These are phyloP conservation scores for Prinia subflava DNA, from an alignment of 2,113 vertebrate species.

Conservation along the genomic window DNA sequence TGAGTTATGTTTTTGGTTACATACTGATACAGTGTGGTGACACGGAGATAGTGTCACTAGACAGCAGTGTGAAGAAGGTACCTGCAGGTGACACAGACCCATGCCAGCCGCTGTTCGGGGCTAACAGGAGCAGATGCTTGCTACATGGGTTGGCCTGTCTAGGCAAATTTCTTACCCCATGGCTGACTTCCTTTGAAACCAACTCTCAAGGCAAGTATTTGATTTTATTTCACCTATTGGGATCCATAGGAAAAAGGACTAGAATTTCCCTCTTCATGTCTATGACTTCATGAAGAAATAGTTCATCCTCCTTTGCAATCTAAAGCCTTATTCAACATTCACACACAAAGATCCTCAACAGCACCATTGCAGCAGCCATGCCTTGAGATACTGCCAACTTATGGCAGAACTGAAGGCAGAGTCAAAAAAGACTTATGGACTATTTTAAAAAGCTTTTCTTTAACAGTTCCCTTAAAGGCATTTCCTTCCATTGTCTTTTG, in stretches of 20 bases:
- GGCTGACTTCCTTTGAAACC: background rate
- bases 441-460: constrained; percentile 47
- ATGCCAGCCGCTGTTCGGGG: background rate
- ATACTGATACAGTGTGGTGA: background rate
- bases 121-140: background rate
- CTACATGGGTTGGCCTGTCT: background rate
- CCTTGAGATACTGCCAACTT: background rate
- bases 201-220: background rate
- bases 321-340: background rate
- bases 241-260: background rate
- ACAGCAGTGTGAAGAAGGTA: background rate
- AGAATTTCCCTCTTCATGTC: background rate
- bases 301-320: background rate
- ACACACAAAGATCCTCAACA: background rate
- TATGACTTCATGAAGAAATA: background rate
- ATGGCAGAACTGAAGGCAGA: background rate
- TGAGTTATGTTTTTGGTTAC: background rate
- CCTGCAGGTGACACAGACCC: background rate
- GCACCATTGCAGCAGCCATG: background rate
- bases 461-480: background rate
- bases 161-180: background rate
- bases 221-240: background rate
- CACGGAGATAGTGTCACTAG: background rate
- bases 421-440: background rate
- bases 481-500: constrained; percentile 48